Base-by-base conservation (phyloP, 2,113 vertebrate species). In the Campylomormyrus tamandua region DNA sequence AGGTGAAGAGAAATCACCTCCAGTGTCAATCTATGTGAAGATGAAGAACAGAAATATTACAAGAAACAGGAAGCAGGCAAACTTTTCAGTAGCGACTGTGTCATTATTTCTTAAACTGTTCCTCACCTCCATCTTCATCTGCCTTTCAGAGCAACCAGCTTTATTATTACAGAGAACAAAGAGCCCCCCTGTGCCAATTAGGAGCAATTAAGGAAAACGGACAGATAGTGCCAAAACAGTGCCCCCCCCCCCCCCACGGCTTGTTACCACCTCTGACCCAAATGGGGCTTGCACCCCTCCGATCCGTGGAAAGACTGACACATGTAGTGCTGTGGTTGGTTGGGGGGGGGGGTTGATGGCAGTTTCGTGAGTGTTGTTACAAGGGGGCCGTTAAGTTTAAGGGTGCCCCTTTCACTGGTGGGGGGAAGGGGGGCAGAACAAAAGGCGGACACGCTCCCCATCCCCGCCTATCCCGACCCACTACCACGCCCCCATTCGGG, bases 121-220 rank as follows among this genome's bases (percentile, higher is more conserved):
- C 24, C 24, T 66, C 0, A 31, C 62, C 10, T 70, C 62, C 62
- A 70, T 27, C 62, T 70, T 70, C 62, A 31, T 70, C 58, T 66
- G 13, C 66, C 24, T 48, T 88, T 87, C 35, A 31, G 91, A 35
- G 39, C 84, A 88, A 88, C 48, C 92, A 94, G 91, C 80, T 15
- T 84, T 92, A 94, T 94, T 94, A 95, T 95, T 87, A 90, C 84
- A 86, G n/a, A 0, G 8, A 96, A 95, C 93, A 96, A 94, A 95
- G 94, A 93, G 93, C 92, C 95, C 93, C 94, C 94, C 95, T 95
- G 93, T 56, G 92, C 93, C 95, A 95, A 95, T 92, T 93, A 90
- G 94, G 94, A 95, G 95, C 94, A 96, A 97, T 96, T 96, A 96
- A 93, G 94, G 93, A 92, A 92, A 96, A 94, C 89, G 95, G 94